phyloP scores from a whole-genome alignment of 1,140 invertebrate species.

The Cotesia vestalis region DNA sequence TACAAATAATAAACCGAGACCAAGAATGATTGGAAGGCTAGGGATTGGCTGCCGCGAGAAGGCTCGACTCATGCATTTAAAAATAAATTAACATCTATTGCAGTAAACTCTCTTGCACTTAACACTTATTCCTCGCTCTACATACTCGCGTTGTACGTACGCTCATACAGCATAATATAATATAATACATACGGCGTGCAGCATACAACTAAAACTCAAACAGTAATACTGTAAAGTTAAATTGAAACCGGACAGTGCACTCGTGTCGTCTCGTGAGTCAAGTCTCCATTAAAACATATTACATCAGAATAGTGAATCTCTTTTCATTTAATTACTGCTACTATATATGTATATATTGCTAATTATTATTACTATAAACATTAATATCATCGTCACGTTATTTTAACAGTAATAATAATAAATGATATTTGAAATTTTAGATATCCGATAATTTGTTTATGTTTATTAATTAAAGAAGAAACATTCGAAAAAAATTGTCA shows the following conservation, averaged over 20 bases:
- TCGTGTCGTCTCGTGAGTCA: conserved; percentile 27
- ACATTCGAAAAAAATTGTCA: no score
- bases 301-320: no score
- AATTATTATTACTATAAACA: no score
- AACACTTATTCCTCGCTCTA: conserved; percentile 11
- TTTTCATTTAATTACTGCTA: no score
- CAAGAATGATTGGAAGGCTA: not conserved
- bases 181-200: not conserved
- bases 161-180: not conserved
- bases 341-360: no score
- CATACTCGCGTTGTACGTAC: not conserved
- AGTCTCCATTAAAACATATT: not conserved
- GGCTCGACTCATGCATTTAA: conserved; percentile 49
- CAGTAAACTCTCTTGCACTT: no score
- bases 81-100: conserved; percentile 47
- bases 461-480: no score
- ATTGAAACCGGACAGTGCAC: conserved; percentile 52
- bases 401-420: no score
- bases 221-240: conserved; percentile 35
- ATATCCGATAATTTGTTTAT: no score
- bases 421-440: no score
- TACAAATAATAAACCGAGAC: not conserved
- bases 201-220: no score
- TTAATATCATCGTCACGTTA: no score
- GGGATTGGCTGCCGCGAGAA: conserved; percentile 44